Evolutionary conservation across 2,797 vertebrate genomes (phyloP).

Genomic region (Siniperca obscura): DNA sequence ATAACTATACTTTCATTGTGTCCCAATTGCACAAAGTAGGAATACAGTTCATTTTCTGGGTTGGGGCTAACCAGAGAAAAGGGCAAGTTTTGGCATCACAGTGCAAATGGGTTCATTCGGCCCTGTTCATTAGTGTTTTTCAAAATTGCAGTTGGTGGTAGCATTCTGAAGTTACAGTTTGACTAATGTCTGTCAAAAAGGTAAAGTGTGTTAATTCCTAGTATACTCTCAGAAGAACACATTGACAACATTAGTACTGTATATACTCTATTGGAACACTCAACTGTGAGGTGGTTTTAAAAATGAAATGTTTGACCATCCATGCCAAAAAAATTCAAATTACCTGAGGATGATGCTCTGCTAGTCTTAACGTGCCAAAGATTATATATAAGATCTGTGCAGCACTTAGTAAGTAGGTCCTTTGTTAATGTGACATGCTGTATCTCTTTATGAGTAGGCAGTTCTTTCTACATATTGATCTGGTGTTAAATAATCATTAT

Average conservation of each 20-base stretch:
- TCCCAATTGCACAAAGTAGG: not conserved
- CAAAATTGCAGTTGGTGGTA: not conserved
- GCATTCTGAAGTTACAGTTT: not conserved
- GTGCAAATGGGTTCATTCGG: not conserved
- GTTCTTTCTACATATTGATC: constrained; percentile 76
- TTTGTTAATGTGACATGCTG: constrained; percentile 64
- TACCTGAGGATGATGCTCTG: not conserved
- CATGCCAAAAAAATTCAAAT: not conserved
- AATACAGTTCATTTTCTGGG: not conserved
- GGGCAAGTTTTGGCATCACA: too few species aligned
- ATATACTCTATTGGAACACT: not conserved
- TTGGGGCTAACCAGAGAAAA: not conserved
- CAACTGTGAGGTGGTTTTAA: not conserved
- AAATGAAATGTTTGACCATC: not conserved
- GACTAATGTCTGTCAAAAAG: not conserved
- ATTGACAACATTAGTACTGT: not conserved
- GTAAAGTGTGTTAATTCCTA: not conserved
- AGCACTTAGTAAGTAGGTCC: constrained; percentile 40
- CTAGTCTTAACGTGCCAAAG: constrained; percentile 63
- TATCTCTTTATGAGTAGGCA: constrained; percentile 68
- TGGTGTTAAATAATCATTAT: constrained; percentile 77
- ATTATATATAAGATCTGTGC: constrained; percentile 29
- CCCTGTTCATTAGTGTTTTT: not conserved
- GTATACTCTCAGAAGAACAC: not conserved
- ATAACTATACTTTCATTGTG: not conserved